Base-by-base conservation (phyloP, 2,888 invertebrate species). In the Rhagium mordax region DNA sequence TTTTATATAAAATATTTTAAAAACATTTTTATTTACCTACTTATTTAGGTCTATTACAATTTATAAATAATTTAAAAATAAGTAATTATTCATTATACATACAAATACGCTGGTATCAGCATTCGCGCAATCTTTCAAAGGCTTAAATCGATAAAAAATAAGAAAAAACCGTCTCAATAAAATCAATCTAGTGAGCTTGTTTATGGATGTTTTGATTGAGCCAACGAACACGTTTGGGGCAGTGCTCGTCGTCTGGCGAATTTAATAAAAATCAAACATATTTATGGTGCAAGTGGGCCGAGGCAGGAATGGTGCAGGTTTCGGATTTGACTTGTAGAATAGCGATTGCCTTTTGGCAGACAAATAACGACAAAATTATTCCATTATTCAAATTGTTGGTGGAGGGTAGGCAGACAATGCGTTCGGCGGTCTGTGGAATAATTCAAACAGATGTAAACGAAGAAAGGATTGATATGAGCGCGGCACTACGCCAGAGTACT, bases 381-480 rank as follows among this genome's bases (percentile, higher is more conserved):
- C 85, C 84, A 85, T 85, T 86, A 86, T 86, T 86, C 84, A 86
- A 86, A 86, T 86, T 74, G 82, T 75, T 76, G 74, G 71, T 73
- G 75, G 74, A 60, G 67, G 74, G 76, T 68, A 72, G 77, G 76
- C 79, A 79, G 80, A 79, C 82, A 80, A 81, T 82, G 80, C 82
- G 78, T 82, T 79, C 80, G 80, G 74, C 78, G 79, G 80, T 78
- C 81, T 80, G 81, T 78, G 79, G 83, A 84, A 85, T 84, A 84
- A 85, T 83, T 84, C 85, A 84, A 85, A 85, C 85, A 84, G 85
- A 82, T 85, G 84, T 84, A 83, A 84, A 84, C 84, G 83, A 83
- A 84, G 84, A 84, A 86, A 85, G 85, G 85, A 86, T 86, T 85
- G 85, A 85, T 85, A 85, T 69, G 72, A 75, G 75, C 74, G 67